Evolutionary conservation across 2,113 vertebrate genomes (phyloP).

Genomic region (Genyomyrus donnyi): DNA sequence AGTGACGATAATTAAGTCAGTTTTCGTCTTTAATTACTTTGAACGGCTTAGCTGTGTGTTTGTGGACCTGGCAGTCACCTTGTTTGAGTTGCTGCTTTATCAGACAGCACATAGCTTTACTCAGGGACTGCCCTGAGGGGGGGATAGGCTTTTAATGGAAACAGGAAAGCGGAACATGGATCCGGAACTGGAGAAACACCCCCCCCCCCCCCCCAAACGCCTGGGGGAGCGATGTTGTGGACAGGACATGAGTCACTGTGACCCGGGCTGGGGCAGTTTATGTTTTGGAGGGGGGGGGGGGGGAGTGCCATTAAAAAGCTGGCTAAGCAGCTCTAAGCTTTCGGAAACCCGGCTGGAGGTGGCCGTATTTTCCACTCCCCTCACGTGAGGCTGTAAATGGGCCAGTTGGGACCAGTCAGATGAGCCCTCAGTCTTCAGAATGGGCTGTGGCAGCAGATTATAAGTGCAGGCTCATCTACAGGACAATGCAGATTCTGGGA

Average conservation of each 20-base stretch:
- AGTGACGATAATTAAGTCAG: not conserved
- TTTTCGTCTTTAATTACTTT: not conserved
- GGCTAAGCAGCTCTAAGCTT: not conserved
- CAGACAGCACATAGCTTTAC: not conserved
- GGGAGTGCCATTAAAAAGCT: not conserved
- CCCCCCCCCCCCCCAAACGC: not conserved
- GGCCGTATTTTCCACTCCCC: not conserved
- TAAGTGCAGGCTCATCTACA: not conserved
- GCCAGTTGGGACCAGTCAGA: not conserved
- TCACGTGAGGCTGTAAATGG: not conserved
- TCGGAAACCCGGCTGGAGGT: not conserved
- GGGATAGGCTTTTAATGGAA: constrained; percentile 56
- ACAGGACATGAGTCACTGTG: constrained; percentile 53
- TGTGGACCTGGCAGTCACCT: not conserved
- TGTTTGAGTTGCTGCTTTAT: not conserved
- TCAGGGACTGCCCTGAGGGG: constrained; percentile 5
- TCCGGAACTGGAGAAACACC: constrained; percentile 34
- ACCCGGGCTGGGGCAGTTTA: constrained; percentile 23
- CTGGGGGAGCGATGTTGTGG: constrained; percentile 41
- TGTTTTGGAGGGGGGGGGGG: constrained; percentile 13
- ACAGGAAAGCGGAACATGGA: constrained; percentile 50
- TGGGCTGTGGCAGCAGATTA: not conserved
- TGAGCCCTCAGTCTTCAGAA: not conserved
- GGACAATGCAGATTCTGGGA: not conserved
- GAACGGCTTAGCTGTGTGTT: not conserved